A percentile compares a stretch with the other conserved stretches of the same genome.
phyloP scores from a whole-genome alignment of 2,113 vertebrate genomes.

The Noturus placidus region DNA sequence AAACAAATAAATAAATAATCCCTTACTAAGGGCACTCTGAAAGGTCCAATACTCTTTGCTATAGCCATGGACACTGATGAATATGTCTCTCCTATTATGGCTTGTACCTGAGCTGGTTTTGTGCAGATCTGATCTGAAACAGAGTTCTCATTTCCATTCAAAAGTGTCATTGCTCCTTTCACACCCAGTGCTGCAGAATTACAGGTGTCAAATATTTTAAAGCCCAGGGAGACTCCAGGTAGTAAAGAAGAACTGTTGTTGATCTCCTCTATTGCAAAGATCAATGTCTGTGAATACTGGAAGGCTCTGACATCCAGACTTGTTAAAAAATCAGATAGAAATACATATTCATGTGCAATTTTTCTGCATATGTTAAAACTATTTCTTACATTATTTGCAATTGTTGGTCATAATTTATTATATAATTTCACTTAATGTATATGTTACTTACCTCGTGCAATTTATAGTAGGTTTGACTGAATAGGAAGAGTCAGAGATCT shows the following conservation, averaged over 20 bases:
- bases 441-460: conserved; percentile 23
- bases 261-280: conserved; percentile 76
- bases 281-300: conserved; percentile 71
- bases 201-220: conserved; percentile 71
- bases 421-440: background rate
- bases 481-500: conserved; percentile 16
- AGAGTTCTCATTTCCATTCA: conserved; percentile 60
- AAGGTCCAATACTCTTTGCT: conserved; percentile 51
- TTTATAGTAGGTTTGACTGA: background rate
- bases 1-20: no score
- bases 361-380: background rate
- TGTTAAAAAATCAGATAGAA: background rate
- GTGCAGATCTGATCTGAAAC: conserved; percentile 53
- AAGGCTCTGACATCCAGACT: conserved; percentile 73
- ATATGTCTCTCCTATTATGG: conserved; percentile 74
- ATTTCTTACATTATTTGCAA: background rate
- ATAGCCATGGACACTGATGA: conserved; percentile 67
- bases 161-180: conserved; percentile 64
- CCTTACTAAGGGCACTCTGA: conserved; percentile 74
- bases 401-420: background rate
- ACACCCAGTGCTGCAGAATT: conserved; percentile 70
- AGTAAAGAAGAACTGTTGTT: conserved; percentile 67
- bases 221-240: conserved; percentile 67
- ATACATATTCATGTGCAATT: background rate
- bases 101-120: conserved; percentile 63